A percentile compares a stretch with the other conserved stretches of the same genome.
These are phyloP conservation scores for Eilema caniola DNA, from an alignment of 2,888 invertebrate genomes.

Conservation along the genomic window DNA sequence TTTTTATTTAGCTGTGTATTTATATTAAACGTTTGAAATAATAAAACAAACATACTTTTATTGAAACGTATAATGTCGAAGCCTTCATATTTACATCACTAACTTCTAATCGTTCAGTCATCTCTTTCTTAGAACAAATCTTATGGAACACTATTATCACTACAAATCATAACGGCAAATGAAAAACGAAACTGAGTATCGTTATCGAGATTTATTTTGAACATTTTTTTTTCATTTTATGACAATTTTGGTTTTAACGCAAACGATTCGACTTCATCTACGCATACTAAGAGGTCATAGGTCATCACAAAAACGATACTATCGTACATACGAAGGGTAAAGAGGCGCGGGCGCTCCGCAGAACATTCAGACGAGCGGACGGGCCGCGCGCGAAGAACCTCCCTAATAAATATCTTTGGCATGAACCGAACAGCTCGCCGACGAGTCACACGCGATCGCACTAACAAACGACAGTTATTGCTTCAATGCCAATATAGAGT, in stretches of 20 bases:
- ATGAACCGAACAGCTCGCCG: conserved; percentile 83
- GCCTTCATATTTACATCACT: conserved; percentile 85
- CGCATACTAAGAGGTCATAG: conserved; percentile 72
- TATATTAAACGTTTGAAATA: conserved; percentile 44
- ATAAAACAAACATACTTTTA: conserved; percentile 74
- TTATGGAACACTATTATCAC: conserved; percentile 86
- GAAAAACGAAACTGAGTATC: conserved; percentile 83
- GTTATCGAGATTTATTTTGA: conserved; percentile 78
- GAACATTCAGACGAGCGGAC: conserved; percentile 51
- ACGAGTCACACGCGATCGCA: conserved; percentile 76
- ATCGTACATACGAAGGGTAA: conserved; percentile 62
- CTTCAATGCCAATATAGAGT: conserved; percentile 68
- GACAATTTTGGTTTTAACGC: conserved; percentile 74
- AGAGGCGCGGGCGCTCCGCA: conserved; percentile 61
- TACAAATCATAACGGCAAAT: conserved; percentile 83
- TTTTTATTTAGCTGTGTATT: conserved; percentile 30
- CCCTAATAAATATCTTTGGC: conserved; percentile 87
- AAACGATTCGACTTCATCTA: conserved; percentile 73
- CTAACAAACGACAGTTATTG: conserved; percentile 69
- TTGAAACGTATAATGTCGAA: conserved; percentile 85
- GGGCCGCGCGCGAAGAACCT: conserved; percentile 65
- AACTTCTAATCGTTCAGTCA: conserved; percentile 85
- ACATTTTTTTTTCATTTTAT: conserved; percentile 67
- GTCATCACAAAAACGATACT: conserved; percentile 71
- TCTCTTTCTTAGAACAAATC: conserved; percentile 80